Conservation (phyloP, 2,797 vertebrate species). For the Diplodus puntazzo region DNA sequence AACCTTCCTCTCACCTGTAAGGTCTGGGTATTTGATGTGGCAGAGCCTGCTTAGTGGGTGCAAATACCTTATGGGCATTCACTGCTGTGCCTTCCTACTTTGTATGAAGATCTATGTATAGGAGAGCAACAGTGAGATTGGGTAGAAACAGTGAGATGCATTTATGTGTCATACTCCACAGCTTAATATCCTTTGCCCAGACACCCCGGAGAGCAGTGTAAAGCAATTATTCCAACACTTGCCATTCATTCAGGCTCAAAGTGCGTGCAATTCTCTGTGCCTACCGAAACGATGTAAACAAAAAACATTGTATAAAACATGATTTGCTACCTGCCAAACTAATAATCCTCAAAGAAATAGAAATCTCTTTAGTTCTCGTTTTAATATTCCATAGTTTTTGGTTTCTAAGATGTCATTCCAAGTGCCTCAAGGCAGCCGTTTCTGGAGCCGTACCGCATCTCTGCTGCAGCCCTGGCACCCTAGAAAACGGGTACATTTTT, state of each 20-base stretch:
- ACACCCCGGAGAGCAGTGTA: constrained; percentile 50
- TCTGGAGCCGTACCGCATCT: constrained; percentile 44
- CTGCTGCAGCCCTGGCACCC: constrained; percentile 37
- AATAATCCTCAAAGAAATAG: constrained; percentile 55
- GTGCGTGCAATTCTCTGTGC: constrained; percentile 43
- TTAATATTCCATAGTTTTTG: constrained; percentile 62
- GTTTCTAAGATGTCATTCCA: constrained; percentile 65
- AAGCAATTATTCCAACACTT: constrained; percentile 57
- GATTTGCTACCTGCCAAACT: constrained; percentile 59
- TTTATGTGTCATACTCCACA: constrained; percentile 37
- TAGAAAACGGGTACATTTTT: constrained; percentile 60
- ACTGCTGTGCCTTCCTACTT: constrained; percentile 45
- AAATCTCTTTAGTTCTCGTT: constrained; percentile 62
- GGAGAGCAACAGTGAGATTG: constrained; percentile 15
- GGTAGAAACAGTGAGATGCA: constrained; percentile 32
- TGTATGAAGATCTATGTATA: constrained; percentile 32
- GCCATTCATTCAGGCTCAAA: constrained; percentile 60
- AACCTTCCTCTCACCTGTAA: constrained; percentile 39
- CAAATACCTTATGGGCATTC: constrained; percentile 57
- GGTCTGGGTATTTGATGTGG: constrained; percentile 45
- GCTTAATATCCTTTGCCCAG: constrained; percentile 51
- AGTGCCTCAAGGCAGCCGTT: constrained; percentile 57
- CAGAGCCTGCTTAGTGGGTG: constrained; percentile 25
- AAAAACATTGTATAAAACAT: constrained; percentile 50
- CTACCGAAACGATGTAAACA: constrained; percentile 34